Percentiles rank a stretch among this genome's conserved stretches.
Evolutionary conservation across 2,113 vertebrate genomes (phyloP).

Genomic region (Nibea albiflora): DNA sequence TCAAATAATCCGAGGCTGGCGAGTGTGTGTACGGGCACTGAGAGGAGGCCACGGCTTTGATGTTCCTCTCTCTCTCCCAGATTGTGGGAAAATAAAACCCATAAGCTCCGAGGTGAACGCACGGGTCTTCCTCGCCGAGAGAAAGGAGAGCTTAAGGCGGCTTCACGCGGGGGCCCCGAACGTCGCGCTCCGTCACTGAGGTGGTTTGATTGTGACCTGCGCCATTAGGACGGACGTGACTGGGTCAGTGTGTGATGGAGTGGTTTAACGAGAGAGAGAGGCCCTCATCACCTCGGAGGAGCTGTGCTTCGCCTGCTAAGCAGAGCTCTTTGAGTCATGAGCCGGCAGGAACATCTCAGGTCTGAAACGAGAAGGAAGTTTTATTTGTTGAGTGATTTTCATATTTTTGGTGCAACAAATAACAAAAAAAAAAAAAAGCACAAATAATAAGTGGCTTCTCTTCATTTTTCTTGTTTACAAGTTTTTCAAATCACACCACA

Average conservation of each 20-base stretch:
- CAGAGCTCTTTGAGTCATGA: slow-evolving; percentile 15
- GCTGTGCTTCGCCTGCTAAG: slow-evolving; percentile 46
- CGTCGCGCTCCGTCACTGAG: not conserved
- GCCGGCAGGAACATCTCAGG: not conserved
- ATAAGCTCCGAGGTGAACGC: not conserved
- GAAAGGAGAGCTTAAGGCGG: not conserved
- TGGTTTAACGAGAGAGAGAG: slow-evolving; percentile 35
- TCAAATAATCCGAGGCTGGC: slow-evolving; percentile 61
- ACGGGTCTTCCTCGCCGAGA: not conserved
- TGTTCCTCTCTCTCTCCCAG: slow-evolving; percentile 17
- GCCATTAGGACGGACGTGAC: slow-evolving; percentile 24
- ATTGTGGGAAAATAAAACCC: slow-evolving; percentile 10
- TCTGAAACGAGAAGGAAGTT: not conserved
- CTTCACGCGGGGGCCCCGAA: slow-evolving; percentile 6
- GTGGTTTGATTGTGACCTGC: slow-evolving; percentile 34
- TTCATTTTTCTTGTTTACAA: slow-evolving; percentile 2
- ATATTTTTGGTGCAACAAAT: not conserved
- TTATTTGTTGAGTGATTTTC: not conserved
- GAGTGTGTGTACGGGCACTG: slow-evolving; percentile 12
- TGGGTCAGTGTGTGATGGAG: slow-evolving; percentile 45
- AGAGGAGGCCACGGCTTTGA: slow-evolving; percentile 51
- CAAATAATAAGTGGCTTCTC: not conserved
- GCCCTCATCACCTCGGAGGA: slow-evolving; percentile 16
- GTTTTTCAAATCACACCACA: not conserved
- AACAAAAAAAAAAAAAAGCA: not conserved